These are phyloP conservation scores for Calliopsis andreniformis DNA, from an alignment of 1,140 invertebrate species.

Conservation along the genomic window DNA sequence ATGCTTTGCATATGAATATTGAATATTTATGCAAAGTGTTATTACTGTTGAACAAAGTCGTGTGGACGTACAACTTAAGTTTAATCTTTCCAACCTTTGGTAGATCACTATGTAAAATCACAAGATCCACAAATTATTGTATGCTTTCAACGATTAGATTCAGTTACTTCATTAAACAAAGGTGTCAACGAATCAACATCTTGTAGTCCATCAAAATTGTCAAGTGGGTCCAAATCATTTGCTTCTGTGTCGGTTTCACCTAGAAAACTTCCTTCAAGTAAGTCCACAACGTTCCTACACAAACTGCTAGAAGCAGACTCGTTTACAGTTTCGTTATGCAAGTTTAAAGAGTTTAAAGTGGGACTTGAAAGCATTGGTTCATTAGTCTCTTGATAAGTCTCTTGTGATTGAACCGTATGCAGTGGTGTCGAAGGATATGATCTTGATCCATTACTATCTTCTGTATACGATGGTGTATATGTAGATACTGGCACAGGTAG, in stretches of 20 bases:
- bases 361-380: conserved; percentile 79
- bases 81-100: conserved; percentile 43
- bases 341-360: conserved; percentile 76
- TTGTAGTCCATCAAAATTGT: conserved; percentile 79
- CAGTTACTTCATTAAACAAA: conserved; percentile 79
- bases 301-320: conserved; percentile 51
- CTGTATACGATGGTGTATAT: conserved; percentile 64
- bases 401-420: conserved; percentile 69
- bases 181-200: conserved; percentile 78
- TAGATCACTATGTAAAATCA: conserved; percentile 48
- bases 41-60: conserved; percentile 13
- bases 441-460: conserved; percentile 76
- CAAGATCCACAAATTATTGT: conserved; percentile 26
- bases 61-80: conserved; percentile 33
- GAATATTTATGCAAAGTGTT: conserved; percentile 43
- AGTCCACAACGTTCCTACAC: conserved; percentile 74
- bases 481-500: conserved; percentile 69
- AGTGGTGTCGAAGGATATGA: conserved; percentile 79
- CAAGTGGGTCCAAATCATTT: conserved; percentile 74
- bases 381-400: conserved; percentile 73
- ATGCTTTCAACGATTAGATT: conserved; percentile 74
- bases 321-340: conserved; percentile 61
- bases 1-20: conserved; percentile 34
- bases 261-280: conserved; percentile 75
- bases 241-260: conserved; percentile 70